These are phyloP conservation scores for Sciurus niger DNA, from an alignment of 2,113 vertebrate species.

Conservation along the genomic window DNA sequence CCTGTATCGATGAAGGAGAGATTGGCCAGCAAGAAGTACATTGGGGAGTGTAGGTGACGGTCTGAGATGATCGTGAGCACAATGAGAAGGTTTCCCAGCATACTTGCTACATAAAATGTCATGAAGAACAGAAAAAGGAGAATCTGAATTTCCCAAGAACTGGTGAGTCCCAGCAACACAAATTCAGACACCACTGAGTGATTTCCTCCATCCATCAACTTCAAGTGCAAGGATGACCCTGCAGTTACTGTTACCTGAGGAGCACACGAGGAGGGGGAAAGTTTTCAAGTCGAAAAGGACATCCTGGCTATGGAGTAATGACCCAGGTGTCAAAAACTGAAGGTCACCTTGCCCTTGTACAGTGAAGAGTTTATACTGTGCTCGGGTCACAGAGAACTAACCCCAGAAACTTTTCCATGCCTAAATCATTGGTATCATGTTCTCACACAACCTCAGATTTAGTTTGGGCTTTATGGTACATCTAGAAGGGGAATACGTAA, in stretches of 20 bases:
- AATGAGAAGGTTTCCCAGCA: slow-evolving; percentile 77
- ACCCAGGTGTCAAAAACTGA: background rate
- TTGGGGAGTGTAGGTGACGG: slow-evolving; percentile 69
- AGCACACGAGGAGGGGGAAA: background rate
- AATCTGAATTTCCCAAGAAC: slow-evolving; percentile 77
- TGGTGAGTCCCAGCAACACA: slow-evolving; percentile 73
- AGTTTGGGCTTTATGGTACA: too few relatives aligned
- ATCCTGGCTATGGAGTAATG: background rate
- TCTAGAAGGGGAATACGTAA: too few relatives aligned
- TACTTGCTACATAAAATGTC: slow-evolving; percentile 66
- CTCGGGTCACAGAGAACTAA: background rate
- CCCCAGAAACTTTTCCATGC: too few relatives aligned
- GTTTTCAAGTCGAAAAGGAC: background rate
- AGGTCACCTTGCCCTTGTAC: background rate
- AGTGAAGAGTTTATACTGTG: background rate
- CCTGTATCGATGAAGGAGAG: slow-evolving; percentile 74
- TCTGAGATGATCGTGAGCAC: slow-evolving; percentile 74
- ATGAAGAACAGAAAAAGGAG: slow-evolving; percentile 75
- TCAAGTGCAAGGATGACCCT: background rate
- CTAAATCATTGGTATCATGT: too few relatives aligned
- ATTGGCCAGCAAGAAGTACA: slow-evolving; percentile 80
- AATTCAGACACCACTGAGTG: slow-evolving; percentile 67
- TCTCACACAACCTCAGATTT: too few relatives aligned
- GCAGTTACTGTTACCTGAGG: background rate
- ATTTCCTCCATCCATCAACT: slow-evolving; percentile 73